Conservation (phyloP, 2,113 vertebrate genomes). For the Microtus oregoni region DNA sequence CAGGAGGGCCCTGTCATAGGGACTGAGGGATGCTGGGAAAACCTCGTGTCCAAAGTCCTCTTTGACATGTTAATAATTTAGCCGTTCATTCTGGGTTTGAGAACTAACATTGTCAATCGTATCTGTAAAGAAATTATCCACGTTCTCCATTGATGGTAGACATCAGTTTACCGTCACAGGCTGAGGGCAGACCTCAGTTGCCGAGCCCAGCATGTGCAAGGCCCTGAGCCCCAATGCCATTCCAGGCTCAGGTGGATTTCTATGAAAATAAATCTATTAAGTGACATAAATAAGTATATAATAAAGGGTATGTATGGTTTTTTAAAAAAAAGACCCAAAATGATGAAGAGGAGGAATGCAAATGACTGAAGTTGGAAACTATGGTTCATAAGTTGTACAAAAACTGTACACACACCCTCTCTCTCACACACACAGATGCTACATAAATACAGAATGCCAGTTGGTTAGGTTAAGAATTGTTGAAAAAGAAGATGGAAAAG, state of each 20-base stretch:
- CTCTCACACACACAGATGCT: background rate
- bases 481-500: background rate
- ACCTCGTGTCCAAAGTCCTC: background rate
- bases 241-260: background rate
- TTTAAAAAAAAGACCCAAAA: background rate
- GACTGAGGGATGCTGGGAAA: background rate
- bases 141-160: background rate
- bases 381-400: background rate
- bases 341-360: background rate
- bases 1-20: background rate
- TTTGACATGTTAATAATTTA: background rate
- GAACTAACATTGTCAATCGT: background rate
- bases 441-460: background rate
- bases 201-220: background rate
- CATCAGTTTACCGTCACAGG: background rate
- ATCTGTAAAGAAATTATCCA: background rate
- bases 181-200: background rate
- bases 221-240: background rate
- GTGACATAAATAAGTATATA: background rate
- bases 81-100: background rate
- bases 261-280: background rate
- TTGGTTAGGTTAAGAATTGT: background rate
- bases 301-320: background rate
- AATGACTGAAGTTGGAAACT: background rate
- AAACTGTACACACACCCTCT: background rate